Conservation (phyloP, 2,113 vertebrate genomes). For the Strigops habroptila region DNA sequence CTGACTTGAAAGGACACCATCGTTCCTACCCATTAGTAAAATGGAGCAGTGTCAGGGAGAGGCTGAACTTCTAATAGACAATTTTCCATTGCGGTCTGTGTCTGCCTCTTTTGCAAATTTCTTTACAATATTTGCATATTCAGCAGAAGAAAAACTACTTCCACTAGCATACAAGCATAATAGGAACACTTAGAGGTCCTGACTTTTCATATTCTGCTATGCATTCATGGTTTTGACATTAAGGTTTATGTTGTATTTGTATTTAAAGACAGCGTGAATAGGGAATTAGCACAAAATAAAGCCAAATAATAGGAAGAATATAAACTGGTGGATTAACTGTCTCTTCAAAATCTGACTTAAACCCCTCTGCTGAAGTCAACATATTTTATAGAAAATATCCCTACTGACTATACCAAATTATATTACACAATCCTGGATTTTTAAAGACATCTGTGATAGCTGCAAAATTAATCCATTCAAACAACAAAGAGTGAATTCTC, state of each 20-base stretch:
- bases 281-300: neutral
- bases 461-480: conserved; percentile 4
- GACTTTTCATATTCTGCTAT: neutral
- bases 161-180: neutral
- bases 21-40: neutral
- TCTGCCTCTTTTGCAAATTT: neutral
- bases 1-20: neutral
- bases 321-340: neutral
- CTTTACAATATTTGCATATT: conserved; percentile 2
- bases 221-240: neutral
- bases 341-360: neutral
- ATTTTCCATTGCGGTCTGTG: neutral
- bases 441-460: neutral
- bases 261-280: neutral
- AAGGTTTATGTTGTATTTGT: conserved; percentile 2
- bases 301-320: neutral
- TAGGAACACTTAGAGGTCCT: neutral
- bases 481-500: neutral
- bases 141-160: neutral
- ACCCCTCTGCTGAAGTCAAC: neutral
- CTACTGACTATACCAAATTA: neutral
- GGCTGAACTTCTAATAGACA: neutral
- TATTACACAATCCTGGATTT: neutral
- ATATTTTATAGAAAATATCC: neutral
- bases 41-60: neutral